Conservation (phyloP, 2,797 vertebrate genomes). For the Arremon aurantiirostris region DNA sequence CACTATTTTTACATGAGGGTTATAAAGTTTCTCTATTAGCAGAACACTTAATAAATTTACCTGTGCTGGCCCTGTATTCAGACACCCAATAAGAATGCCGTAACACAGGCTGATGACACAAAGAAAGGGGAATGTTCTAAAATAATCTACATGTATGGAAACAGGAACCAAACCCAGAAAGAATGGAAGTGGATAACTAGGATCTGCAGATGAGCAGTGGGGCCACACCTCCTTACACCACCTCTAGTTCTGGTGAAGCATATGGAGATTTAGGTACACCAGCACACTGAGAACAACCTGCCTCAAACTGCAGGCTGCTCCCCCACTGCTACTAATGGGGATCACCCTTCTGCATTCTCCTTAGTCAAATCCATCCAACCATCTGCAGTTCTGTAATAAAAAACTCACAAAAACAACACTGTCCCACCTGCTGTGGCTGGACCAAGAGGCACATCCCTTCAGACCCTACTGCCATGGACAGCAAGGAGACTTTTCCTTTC, state of each 20-base stretch:
- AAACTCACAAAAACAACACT: neutral
- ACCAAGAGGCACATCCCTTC: neutral
- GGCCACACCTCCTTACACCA: neutral
- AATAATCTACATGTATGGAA: neutral
- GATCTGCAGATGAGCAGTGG: neutral
- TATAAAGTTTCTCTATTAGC: neutral
- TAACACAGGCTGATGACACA: neutral
- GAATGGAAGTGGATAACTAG: neutral
- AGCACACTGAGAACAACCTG: neutral
- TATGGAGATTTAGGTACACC: neutral
- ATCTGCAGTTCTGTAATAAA: neutral
- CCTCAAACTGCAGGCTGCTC: neutral
- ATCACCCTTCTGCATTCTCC: neutral
- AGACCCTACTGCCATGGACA: neutral
- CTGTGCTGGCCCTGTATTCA: neutral
- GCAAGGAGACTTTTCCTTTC: neutral
- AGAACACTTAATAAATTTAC: neutral
- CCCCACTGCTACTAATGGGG: rapidly evolving
- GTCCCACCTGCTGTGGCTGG: neutral
- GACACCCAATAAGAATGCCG: neutral
- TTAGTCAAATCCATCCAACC: neutral
- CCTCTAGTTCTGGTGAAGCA: neutral
- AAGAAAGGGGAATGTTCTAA: neutral
- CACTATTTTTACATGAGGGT: neutral
- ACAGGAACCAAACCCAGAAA: neutral